Conservation (phyloP, 2,888 invertebrate genomes). For the Mythimna vitellina region DNA sequence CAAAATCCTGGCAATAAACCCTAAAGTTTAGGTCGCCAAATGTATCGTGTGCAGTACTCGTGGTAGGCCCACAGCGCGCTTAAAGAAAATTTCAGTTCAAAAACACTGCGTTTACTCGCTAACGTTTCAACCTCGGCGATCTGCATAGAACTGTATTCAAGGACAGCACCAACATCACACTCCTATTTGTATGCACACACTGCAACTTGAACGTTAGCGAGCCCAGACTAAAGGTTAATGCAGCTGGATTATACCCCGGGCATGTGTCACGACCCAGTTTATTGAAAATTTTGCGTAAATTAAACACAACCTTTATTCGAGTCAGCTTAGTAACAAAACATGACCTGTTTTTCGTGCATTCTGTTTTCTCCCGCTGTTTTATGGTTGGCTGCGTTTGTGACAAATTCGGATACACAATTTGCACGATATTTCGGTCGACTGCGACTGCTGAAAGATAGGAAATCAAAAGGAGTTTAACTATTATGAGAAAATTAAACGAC, state of each 20-base stretch:
- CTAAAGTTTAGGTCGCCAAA: too few relatives aligned
- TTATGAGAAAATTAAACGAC: too few relatives aligned
- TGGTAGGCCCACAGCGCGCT: too few relatives aligned
- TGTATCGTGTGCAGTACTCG: too few relatives aligned
- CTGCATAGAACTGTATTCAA: conserved; percentile 3
- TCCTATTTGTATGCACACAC: conserved; percentile 42
- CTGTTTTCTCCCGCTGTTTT: conserved; percentile 3
- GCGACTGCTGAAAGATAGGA: background rate
- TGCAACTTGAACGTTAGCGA: conserved; percentile 33
- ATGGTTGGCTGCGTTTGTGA: background rate
- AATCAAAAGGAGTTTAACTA: too few relatives aligned
- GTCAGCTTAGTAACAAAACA: conserved; percentile 1
- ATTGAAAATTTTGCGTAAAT: conserved; percentile 34
- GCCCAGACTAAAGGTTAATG: conserved; percentile 32
- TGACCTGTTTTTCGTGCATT: background rate
- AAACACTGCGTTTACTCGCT: background rate
- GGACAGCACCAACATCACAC: background rate
- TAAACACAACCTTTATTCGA: conserved; percentile 1
- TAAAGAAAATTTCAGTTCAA: too few relatives aligned
- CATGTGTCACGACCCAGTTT: conserved; percentile 39
- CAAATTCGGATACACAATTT: background rate
- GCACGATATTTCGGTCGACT: background rate
- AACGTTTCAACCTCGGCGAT: conserved; percentile 22
- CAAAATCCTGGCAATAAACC: too few relatives aligned
- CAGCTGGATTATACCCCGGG: conserved; percentile 11